phyloP scores from a whole-genome alignment of 2,888 invertebrate species.

The Lumbricus terrestris region DNA sequence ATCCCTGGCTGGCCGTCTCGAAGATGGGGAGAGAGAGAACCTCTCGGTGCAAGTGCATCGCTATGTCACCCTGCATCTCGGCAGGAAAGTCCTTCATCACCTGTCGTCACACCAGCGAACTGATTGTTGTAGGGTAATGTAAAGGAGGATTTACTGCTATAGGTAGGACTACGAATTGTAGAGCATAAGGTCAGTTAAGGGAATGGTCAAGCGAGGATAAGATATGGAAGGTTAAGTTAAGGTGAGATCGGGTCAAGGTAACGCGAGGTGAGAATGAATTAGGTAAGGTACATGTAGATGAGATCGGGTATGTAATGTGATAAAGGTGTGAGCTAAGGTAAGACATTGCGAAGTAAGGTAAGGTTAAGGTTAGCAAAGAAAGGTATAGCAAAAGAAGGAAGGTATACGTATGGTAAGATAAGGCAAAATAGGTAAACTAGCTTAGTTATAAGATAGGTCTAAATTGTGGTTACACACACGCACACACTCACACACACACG shows the following conservation, averaged over 20 bases:
- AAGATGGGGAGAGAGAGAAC: constrained; percentile 91
- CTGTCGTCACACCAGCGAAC: constrained; percentile 64
- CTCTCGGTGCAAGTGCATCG: constrained; percentile 91
- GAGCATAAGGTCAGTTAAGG: no score
- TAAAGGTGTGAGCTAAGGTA: not conserved
- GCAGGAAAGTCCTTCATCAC: constrained; percentile 93
- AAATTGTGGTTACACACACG: no score
- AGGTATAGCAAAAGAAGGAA: no score
- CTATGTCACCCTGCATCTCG: constrained; percentile 89
- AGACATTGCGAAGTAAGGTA: not conserved
- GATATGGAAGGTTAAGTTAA: not conserved
- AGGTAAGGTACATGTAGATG: not conserved
- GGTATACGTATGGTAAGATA: no score
- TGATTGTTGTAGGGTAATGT: not conserved
- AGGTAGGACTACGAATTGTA: not conserved
- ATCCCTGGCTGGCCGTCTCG: constrained; percentile 89
- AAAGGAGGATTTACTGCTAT: not conserved
- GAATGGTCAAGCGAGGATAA: not conserved
- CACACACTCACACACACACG: no score
- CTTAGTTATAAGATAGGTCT: no score
- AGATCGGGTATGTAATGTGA: not conserved
- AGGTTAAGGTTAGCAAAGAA: not conserved
- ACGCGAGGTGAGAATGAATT: not conserved
- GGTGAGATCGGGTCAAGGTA: not conserved
- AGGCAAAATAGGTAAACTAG: no score